Base-by-base conservation (phyloP, 2,113 vertebrate genomes). In the Ophthalmolycus amberensis region DNA sequence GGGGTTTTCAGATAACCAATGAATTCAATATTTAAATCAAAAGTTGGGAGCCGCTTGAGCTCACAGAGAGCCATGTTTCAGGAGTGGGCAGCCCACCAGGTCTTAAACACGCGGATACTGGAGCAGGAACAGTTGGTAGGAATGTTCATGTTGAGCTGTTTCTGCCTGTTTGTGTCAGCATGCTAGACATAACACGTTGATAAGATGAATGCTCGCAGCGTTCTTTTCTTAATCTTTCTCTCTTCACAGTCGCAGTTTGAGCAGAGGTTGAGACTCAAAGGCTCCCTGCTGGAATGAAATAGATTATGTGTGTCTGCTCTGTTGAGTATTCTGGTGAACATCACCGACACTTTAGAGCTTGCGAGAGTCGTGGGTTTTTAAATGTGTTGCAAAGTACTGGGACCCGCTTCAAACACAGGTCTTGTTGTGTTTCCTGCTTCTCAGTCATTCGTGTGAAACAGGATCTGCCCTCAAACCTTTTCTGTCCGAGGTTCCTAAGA, bases 401-500 rank as follows among this genome's bases (percentile, higher is more conserved):
- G 59, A 64, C 37, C n/a, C n/a, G 42, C 20, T 18, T 76, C 4
- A 46, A 74, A 79, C 72, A 63, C 78, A 82, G 40, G 32, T 22
- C 54, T 80, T 27, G 12, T 9, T 29, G 12, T 6, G 44, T 56
- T 90, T 91, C 80, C 84, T 81, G 65, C 58, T 48, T 77, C 72
- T 75, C 70, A 14, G 52, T 27, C 54, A 9, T 29, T 7, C 27
- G 27, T 60, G 58, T 18, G 27, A 60, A 60, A 60, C 59, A 29
- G 25, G 48, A 32, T 75, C 64, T 46, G 50, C 44, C 81, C 29
- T 76, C 37, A 52, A 11, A 6, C 69, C 10, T 66, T 85, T 91
- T 79, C 88, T 85, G 79, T 81, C 74, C 76, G 80, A 67, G 63
- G 77, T 79, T 85, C 80, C 75, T 79, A 46, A n/a, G 88, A 77